A percentile compares a stretch with the other conserved stretches of the same genome.
Evolutionary conservation across 2,797 vertebrate species (phyloP).

Genomic region (Helicolenus hilgendorfi): DNA sequence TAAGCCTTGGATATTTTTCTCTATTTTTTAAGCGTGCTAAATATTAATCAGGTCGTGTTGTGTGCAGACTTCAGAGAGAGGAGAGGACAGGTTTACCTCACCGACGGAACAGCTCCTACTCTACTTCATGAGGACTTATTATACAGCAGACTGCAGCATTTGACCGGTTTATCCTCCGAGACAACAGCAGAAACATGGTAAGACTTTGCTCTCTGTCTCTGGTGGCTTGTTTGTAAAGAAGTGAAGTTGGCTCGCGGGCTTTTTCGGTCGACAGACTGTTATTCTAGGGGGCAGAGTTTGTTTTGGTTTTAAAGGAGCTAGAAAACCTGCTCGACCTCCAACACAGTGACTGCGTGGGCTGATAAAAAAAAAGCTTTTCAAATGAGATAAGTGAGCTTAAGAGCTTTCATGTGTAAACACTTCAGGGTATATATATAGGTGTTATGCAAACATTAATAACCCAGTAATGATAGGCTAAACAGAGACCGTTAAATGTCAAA

Average conservation of each 20-base stretch:
- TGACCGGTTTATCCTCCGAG: not conserved
- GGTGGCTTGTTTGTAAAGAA: not conserved
- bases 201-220: conserved; percentile 45
- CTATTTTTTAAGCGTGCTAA: conserved; percentile 2
- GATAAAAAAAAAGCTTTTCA: not conserved
- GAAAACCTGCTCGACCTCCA: not conserved
- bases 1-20: not conserved
- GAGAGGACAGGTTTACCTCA: conserved; percentile 43
- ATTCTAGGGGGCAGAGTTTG: not conserved
- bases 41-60: conserved; percentile 59
- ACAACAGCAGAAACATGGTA: conserved; percentile 75
- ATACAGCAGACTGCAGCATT: not conserved
- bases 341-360: not conserved
- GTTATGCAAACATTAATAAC: not conserved
- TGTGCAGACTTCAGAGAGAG: not conserved
- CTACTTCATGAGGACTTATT: conserved; percentile 12
- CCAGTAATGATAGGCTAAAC: not conserved
- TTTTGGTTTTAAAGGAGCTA: not conserved
- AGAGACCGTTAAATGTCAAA: not conserved
- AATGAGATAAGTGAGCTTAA: not conserved
- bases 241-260: not conserved
- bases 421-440: no score
- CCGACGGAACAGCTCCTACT: not conserved
- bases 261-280: not conserved
- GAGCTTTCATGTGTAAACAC: not conserved